phyloP scores from a whole-genome alignment of 2,797 vertebrate genomes.

The Craterocephalus amniculus region DNA sequence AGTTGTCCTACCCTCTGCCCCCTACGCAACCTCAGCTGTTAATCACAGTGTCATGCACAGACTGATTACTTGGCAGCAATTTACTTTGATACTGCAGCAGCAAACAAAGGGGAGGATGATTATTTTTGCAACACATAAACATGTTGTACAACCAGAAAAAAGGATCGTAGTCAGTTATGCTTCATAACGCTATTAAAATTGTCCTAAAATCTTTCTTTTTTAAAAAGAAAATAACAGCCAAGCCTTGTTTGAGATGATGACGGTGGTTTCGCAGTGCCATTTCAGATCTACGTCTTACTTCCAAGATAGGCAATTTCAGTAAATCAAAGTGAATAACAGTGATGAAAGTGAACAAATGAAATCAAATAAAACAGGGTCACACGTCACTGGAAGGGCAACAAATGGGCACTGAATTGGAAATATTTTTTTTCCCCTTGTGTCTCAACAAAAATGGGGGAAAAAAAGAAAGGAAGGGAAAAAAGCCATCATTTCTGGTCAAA shows the following conservation, averaged over 20 bases:
- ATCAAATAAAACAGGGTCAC: conserved; percentile 88
- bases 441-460: conserved; percentile 72
- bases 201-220: neutral
- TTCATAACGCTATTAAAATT: neutral
- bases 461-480: conserved; percentile 67
- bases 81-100: conserved; percentile 36
- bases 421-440: conserved; percentile 77
- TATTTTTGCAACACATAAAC: neutral
- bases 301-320: conserved; percentile 68
- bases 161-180: neutral
- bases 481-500: conserved; percentile 81
- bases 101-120: too few relatives aligned
- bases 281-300: conserved; percentile 71
- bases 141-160: neutral
- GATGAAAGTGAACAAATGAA: conserved; percentile 87
- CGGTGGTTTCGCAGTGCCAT: conserved; percentile 68
- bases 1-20: conserved; percentile 66
- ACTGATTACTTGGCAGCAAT: conserved; percentile 61
- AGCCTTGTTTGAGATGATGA: conserved; percentile 59
- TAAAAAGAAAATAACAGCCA: conserved; percentile 21
- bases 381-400: conserved; percentile 87
- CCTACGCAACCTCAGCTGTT: conserved; percentile 43
- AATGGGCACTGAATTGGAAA: conserved; percentile 85
- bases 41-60: conserved; percentile 68
- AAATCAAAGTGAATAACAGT: conserved; percentile 82